Evolutionary conservation across 2,888 invertebrate genomes (phyloP).

Genomic region (Drosophila vallismaia): DNA sequence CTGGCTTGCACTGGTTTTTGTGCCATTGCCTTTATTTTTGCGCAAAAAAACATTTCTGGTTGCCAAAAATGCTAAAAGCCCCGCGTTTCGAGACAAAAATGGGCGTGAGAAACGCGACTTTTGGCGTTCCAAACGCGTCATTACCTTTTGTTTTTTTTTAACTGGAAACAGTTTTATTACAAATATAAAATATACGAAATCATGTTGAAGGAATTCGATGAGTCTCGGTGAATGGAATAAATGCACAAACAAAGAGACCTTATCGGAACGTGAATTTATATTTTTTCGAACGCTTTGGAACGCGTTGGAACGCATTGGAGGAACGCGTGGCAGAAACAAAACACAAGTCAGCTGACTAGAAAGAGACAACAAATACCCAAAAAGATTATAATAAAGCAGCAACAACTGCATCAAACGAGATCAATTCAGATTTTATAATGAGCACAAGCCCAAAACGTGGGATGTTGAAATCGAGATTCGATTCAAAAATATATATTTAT

Average conservation of each 20-base stretch:
- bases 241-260: too few species aligned
- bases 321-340: slow-evolving; percentile 11
- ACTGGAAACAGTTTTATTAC: neutral
- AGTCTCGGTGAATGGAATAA: too few species aligned
- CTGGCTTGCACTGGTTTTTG: slow-evolving; percentile 28
- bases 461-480: neutral
- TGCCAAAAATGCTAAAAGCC: slow-evolving; percentile 26
- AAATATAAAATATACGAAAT: slow-evolving; percentile 14
- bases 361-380: neutral
- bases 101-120: slow-evolving; percentile 68
- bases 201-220: slow-evolving; percentile 23
- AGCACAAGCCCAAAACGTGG: slow-evolving; percentile 1
- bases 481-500: neutral
- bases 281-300: neutral
- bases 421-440: slow-evolving; percentile 3
- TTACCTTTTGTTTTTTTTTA: slow-evolving; percentile 53
- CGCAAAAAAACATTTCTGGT: slow-evolving; percentile 23
- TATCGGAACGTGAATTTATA: neutral
- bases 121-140: slow-evolving; percentile 47
- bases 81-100: slow-evolving; percentile 49
- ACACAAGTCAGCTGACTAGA: slow-evolving; percentile 24
- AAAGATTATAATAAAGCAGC: slow-evolving; percentile 9
- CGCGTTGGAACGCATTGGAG: too few species aligned
- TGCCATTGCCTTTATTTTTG: slow-evolving; percentile 27
- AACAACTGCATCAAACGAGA: slow-evolving; percentile 33